Evolutionary conservation across 2,888 invertebrate species (phyloP).

Genomic region (Lithodes maja): DNA sequence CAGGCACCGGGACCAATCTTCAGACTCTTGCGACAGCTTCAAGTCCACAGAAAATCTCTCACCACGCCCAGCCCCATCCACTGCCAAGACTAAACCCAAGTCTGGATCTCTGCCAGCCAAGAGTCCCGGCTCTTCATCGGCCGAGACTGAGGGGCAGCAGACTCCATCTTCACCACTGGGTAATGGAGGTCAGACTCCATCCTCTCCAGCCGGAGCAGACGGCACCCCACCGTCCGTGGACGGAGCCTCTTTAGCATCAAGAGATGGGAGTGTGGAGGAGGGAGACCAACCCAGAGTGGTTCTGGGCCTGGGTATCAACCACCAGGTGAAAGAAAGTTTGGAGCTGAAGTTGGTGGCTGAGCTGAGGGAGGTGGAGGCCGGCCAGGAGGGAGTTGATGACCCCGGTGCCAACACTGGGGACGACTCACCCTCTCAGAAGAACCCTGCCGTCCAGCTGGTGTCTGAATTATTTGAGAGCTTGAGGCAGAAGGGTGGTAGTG

Average conservation of each 20-base stretch:
- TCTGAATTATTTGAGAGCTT: slow-evolving; percentile 90
- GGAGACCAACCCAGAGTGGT: slow-evolving; percentile 39
- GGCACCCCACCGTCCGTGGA: slow-evolving; percentile 60
- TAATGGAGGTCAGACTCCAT: slow-evolving; percentile 52
- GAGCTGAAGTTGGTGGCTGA: slow-evolving; percentile 88
- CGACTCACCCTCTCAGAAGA: slow-evolving; percentile 43
- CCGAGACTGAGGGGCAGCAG: slow-evolving; percentile 67
- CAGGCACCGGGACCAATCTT: slow-evolving; percentile 80
- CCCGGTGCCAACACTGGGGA: slow-evolving; percentile 25
- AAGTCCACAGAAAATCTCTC: slow-evolving; percentile 75
- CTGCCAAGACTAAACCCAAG: slow-evolving; percentile 35
- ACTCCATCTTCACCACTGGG: slow-evolving; percentile 64
- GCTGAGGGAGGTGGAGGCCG: slow-evolving; percentile 86
- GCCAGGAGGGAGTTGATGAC: slow-evolving; percentile 75
- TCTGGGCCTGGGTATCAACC: slow-evolving; percentile 54
- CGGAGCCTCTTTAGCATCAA: slow-evolving; percentile 54
- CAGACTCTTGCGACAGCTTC: slow-evolving; percentile 79
- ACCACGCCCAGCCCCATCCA: slow-evolving; percentile 44
- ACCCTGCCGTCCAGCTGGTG: slow-evolving; percentile 85
- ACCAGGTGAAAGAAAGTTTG: slow-evolving; percentile 80
- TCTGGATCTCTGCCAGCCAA: slow-evolving; percentile 50
- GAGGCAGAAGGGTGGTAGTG: slow-evolving; percentile 60
- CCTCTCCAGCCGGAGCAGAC: slow-evolving; percentile 53
- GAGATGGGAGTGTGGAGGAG: slow-evolving; percentile 64
- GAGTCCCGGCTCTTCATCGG: slow-evolving; percentile 69